Evolutionary conservation across 1,140 invertebrate genomes (phyloP), one percentile per base, ranked within the genome.

Genomic region (Drosophila nigrodunni): DNA sequence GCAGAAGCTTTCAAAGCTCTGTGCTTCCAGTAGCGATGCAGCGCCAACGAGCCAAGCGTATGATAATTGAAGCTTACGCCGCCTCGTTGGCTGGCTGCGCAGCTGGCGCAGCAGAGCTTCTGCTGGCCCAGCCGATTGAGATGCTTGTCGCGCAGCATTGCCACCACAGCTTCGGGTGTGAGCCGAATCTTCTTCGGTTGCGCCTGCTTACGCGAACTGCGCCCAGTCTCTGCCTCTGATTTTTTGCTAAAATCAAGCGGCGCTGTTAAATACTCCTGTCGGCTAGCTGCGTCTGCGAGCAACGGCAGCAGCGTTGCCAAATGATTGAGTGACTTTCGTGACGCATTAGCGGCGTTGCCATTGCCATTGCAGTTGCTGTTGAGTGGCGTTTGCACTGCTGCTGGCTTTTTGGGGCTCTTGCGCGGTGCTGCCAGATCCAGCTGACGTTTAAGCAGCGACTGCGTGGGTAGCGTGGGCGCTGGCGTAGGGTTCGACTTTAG

Each of bases 21-120:
- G 67, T 94, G 94, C 37, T 92, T 90, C 94, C 93, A 94, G 15
- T 93, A 58, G 4, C 78, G 87, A 74, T 94, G 94, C 21, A 94
- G 64, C 1, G 91, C 74, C 47, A 94, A 66, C 0, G 93, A 93
- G 11, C 91, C 91, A 10, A 89, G 91, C 4, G 91, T 94, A 47
- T 94, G 94, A 65, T 94, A 94, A 0, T 92, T 92, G 44, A 92
- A 92, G 46, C 83, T 81, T 3, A 92, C 83, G 60, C 59, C 64
- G 10, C 50, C 67, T n/a, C 78, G 78, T 1, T 59, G 54, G 4
- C 55, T 59, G 3, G 60, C 60, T 7, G 70, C 39, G 58, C 74
- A 90, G 37, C 59, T 65, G 35, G 41, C 62, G 65, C 92, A 92
- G 30, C 78, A 82, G 13, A 91, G 54, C 10, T 80, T 82, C 8